Evolutionary conservation across 2,797 vertebrate genomes (phyloP), one percentile per base, ranked within the genome.

Genomic region (Neoniphon sammara): DNA sequence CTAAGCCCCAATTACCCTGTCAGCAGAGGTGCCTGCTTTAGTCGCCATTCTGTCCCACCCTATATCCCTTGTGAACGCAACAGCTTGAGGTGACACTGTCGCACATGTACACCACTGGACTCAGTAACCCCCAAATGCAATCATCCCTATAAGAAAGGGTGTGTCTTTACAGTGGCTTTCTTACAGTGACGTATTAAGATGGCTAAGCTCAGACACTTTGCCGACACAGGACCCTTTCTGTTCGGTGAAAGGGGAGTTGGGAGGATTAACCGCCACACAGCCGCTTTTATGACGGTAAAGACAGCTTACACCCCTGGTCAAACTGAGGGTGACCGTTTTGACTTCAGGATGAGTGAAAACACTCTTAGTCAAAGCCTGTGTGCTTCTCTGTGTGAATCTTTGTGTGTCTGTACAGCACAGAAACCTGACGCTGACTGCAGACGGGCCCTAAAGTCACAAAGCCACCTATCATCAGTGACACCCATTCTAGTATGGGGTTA

Each of bases 401-500:
- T 60, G 61, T 62, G 49, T 25, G 63, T 78, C 42, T 30, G 52
- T 70, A 66, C 52, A 42, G 54, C 56, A 31, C 0, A 21, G 85
- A 39, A 86, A 90, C 78, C 27, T 25, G 68, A 88, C 18, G 12
- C 84, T 12, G 62, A 62, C 59, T 2, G 57, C 53, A 39, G 61
- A 65, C 62, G 1, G 49, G 65, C 63, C 87, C 83, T 30, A 47
- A 66, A 86, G 87, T 58, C 77, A 81, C 34, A 65, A 75, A 73
- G 61, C 73, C 53, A 63, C 54, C 59, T 0, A 73, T 62, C 49
- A 36, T 75, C 30, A 54, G 17, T 65, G 61, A 84, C 73, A 74
- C 68, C 60, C 36, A 46, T 80, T 59, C 39, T 63, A 50, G 62
- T 65, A 66, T 87, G 88, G 86, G 84, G 82, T 91, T 89, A 92